Evolutionary conservation across 2,888 invertebrate species (phyloP).

Genomic region (Eilema caniola): DNA sequence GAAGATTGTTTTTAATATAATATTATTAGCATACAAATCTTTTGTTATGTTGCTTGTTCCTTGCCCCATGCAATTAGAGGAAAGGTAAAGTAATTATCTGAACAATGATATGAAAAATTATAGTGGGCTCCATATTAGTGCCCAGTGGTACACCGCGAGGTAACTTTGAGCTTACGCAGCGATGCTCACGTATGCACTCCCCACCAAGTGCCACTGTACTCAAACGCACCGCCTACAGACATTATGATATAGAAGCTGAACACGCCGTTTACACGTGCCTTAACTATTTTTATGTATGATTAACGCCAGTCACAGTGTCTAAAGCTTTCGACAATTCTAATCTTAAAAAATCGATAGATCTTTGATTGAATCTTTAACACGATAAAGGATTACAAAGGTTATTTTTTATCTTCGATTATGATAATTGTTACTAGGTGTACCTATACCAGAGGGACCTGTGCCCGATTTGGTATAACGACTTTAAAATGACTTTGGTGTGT

Average conservation of each 20-base stretch:
- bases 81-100: slow-evolving; percentile 24
- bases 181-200: slow-evolving; percentile 48
- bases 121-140: slow-evolving; percentile 25
- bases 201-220: slow-evolving; percentile 29
- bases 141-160: slow-evolving; percentile 27
- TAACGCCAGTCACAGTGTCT: slow-evolving; percentile 18
- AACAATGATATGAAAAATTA: slow-evolving; percentile 21
- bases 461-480: slow-evolving; percentile 22
- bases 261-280: slow-evolving; percentile 43
- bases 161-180: slow-evolving; percentile 35
- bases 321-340: slow-evolving; percentile 26
- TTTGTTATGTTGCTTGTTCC: not conserved
- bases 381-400: not conserved
- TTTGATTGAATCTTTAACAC: not conserved
- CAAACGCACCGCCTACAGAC: slow-evolving; percentile 36
- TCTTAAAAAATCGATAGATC: slow-evolving; percentile 7
- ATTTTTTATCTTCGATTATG: slow-evolving; percentile 6
- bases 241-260: slow-evolving; percentile 31
- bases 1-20: not conserved
- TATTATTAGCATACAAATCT: not conserved
- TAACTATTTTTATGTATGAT: slow-evolving; percentile 20
- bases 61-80: not conserved
- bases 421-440: slow-evolving; percentile 1
- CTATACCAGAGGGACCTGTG: not conserved
- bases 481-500: slow-evolving; percentile 37